phyloP scores from a whole-genome alignment of 2,113 vertebrate genomes.

The Tenrec ecaudatus region DNA sequence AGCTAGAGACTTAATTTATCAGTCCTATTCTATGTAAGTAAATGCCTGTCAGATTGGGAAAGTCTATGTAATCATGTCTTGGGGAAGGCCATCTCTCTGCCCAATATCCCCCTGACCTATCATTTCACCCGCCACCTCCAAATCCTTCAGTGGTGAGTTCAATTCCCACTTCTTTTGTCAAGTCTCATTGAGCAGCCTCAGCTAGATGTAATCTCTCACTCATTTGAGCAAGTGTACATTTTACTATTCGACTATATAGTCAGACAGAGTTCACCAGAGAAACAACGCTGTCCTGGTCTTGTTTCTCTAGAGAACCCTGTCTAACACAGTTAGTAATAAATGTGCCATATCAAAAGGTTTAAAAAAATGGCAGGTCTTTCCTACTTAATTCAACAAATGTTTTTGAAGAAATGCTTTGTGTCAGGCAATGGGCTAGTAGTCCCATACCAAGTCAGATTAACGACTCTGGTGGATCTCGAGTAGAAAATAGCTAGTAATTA shows the following conservation, averaged over 20 bases:
- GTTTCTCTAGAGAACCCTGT: no score
- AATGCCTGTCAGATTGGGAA: background rate
- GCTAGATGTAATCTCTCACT: background rate
- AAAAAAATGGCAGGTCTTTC: background rate
- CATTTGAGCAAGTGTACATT: background rate
- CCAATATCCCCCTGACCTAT: background rate
- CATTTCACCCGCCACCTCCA: no score
- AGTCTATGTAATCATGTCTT: background rate
- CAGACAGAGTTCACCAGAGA: no score
- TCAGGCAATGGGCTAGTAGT: background rate
- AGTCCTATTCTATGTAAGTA: background rate
- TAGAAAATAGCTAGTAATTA: no score
- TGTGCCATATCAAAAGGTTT: background rate
- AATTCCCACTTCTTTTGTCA: background rate
- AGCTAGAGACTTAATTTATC: background rate
- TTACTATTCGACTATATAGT: background rate
- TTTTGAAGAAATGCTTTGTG: background rate
- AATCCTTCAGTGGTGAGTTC: background rate
- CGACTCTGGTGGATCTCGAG: no score
- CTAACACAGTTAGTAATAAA: background rate
- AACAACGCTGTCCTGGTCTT: no score
- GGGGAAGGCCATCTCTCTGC: background rate
- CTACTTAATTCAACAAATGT: constrained; percentile 7
- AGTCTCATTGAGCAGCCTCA: background rate
- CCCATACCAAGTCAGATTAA: background rate